Conservation (phyloP, 64 coral and sea anemone species). For the Exaiptasia diaphana region DNA sequence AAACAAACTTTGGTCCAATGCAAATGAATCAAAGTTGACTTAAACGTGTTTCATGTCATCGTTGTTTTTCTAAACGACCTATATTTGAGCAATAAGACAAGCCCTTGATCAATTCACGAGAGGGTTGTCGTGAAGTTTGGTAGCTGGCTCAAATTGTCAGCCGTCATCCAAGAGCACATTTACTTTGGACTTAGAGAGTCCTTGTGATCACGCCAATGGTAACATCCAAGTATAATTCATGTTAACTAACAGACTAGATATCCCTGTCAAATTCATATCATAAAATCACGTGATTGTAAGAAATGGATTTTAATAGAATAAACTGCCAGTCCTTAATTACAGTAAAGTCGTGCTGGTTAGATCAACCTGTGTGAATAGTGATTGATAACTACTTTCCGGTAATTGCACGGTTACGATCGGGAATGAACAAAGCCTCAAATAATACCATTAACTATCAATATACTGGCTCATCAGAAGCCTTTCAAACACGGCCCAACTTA, state of each 20-base stretch:
- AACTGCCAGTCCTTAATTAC: conserved; percentile 13
- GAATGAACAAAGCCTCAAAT: conserved; percentile 1
- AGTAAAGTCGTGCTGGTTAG: neutral
- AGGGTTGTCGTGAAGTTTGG: neutral
- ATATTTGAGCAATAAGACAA: neutral
- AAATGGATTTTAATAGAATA: conserved; percentile 18
- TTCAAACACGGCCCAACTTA: neutral
- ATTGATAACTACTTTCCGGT: conserved; percentile 12
- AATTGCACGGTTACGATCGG: neutral
- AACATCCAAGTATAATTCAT: too few species aligned
- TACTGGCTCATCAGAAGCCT: neutral
- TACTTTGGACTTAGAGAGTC: neutral
- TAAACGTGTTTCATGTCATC: neutral
- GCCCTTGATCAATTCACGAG: neutral
- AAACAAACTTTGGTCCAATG: neutral
- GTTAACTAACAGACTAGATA: too few species aligned
- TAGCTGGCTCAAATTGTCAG: conserved; percentile 8
- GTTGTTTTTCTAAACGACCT: neutral
- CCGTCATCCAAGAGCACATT: neutral
- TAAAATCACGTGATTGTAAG: neutral
- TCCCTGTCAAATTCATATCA: too few species aligned
- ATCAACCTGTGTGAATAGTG: neutral
- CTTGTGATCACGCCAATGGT: too few species aligned
- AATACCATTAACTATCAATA: neutral
- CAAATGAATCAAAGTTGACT: neutral